Conservation (phyloP, 2,797 vertebrate genomes). For the Salarias fasciatus region DNA sequence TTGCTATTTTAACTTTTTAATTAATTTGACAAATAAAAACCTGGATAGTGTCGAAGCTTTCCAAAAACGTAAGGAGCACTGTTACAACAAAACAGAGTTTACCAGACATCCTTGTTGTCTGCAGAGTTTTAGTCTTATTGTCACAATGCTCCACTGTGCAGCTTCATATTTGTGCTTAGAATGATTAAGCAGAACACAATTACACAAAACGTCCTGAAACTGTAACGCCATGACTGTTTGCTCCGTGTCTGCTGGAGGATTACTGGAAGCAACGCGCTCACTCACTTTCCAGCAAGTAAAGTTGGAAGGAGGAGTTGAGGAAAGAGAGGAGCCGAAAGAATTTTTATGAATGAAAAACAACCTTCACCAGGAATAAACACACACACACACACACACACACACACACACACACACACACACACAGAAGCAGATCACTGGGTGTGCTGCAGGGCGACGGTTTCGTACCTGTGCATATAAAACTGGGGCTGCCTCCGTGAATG, state of each 20-base stretch:
- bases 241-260: conserved; percentile 17
- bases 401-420: no score
- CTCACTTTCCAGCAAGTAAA: not conserved
- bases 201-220: conserved; percentile 50
- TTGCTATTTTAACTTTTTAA: no score
- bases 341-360: not conserved
- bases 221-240: conserved; percentile 31
- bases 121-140: conserved; percentile 1
- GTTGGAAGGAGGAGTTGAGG: not conserved
- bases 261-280: not conserved
- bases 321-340: not conserved
- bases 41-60: no score
- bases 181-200: conserved; percentile 27
- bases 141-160: conserved; percentile 10
- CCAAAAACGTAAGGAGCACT: no score
- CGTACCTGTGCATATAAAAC: conserved; percentile 99
- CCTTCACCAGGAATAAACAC: not conserved
- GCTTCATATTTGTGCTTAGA: conserved; percentile 20
- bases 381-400: no score
- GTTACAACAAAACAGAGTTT: no score
- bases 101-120: no score
- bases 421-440: not conserved
- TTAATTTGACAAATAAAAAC: no score
- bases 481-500: conserved; percentile 98
- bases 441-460: not conserved